These are phyloP conservation scores for Petrocephalus zakoni DNA, from an alignment of 2,113 vertebrate genomes.

Conservation along the genomic window DNA sequence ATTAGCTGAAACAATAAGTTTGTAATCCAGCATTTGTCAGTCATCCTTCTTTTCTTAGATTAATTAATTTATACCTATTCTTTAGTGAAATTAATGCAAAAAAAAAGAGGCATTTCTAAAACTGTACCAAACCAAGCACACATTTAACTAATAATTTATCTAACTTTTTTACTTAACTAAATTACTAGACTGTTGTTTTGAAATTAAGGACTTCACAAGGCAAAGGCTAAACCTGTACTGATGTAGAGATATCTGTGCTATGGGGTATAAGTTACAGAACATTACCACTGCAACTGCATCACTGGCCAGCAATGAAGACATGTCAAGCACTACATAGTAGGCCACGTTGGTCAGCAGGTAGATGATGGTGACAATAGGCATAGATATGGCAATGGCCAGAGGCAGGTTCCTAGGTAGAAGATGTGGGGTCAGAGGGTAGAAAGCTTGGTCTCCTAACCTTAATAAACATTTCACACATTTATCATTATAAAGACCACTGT, in stretches of 20 bases:
- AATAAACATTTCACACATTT: not conserved
- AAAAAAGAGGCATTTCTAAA: too few species aligned
- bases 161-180: not conserved
- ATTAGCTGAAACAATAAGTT: not conserved
- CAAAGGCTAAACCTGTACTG: not conserved
- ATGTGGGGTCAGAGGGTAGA: not conserved
- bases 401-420: slow-evolving; percentile 69
- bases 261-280: not conserved
- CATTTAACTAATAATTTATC: not conserved
- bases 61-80: not conserved
- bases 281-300: slow-evolving; percentile 76
- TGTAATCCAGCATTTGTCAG: not conserved
- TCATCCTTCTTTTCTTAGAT: not conserved
- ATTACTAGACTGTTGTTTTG: not conserved
- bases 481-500: not conserved
- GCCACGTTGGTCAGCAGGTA: slow-evolving; percentile 78
- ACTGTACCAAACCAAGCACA: too few species aligned
- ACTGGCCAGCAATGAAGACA: slow-evolving; percentile 67
- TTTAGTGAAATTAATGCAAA: too few species aligned
- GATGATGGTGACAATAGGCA: slow-evolving; percentile 71
- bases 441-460: not conserved
- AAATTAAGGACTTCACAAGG: not conserved
- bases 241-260: not conserved
- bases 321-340: slow-evolving; percentile 73
- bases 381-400: slow-evolving; percentile 71